A percentile compares a stretch with the other conserved stretches of the same genome.
phyloP scores from a whole-genome alignment of 2,113 vertebrate species.

The Pterocles orientalis region DNA sequence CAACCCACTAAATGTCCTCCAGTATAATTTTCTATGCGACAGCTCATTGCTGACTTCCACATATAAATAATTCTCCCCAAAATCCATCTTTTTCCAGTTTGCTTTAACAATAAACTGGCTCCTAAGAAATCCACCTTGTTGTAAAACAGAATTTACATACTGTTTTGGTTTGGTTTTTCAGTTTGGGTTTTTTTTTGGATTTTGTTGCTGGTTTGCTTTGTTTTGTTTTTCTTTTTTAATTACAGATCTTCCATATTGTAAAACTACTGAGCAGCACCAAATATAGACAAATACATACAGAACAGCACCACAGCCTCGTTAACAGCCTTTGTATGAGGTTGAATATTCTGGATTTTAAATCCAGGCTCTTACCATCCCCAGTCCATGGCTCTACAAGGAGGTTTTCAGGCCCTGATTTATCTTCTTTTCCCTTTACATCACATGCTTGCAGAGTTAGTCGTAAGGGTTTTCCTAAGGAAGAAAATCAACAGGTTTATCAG shows the following conservation, averaged over 20 bases:
- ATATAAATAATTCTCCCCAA: rapidly evolving
- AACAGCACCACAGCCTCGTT: neutral
- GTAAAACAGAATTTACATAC: neutral
- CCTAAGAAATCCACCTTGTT: neutral
- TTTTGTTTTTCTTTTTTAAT: neutral
- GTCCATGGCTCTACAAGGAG: slow-evolving; percentile 88
- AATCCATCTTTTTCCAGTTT: neutral
- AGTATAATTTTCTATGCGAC: neutral
- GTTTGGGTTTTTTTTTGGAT: neutral
- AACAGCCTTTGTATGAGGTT: neutral
- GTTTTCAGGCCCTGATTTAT: slow-evolving; percentile 95
- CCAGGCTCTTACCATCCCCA: slow-evolving; percentile 87
- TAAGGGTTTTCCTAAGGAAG: slow-evolving; percentile 86
- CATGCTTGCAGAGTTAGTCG: slow-evolving; percentile 91
- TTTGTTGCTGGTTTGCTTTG: neutral
- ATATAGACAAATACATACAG: neutral
- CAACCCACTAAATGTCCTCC: neutral
- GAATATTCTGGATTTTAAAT: neutral
- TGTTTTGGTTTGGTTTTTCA: neutral
- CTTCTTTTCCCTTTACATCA: slow-evolving; percentile 96
- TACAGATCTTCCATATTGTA: neutral
- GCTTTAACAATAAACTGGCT: neutral
- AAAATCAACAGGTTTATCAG: neutral
- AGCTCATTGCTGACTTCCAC: neutral
- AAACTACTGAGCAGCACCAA: neutral